Conservation (phyloP, 2,113 vertebrate species). For the Actenoides hombroni region DNA sequence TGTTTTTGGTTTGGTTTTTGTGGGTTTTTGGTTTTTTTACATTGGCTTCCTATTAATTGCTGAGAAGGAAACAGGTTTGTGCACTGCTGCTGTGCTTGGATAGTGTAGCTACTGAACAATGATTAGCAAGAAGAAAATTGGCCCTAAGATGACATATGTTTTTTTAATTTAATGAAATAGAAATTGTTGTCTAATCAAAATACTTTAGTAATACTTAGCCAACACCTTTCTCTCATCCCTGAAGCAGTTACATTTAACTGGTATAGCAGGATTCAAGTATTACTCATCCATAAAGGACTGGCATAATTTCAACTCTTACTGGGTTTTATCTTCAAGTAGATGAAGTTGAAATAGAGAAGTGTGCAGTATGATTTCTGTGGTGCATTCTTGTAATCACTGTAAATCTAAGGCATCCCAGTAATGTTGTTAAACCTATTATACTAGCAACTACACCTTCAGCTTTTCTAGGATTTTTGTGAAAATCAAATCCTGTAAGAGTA, state of each 20-base stretch:
- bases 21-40: background rate
- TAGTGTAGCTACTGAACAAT: background rate
- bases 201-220: background rate
- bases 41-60: background rate
- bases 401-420: background rate
- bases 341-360: background rate
- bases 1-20: too few species aligned
- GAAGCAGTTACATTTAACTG: background rate
- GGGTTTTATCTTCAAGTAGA: background rate
- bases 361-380: background rate
- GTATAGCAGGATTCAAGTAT: background rate
- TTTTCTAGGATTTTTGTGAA: background rate
- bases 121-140: background rate
- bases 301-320: background rate
- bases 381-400: background rate
- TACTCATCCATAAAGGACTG: background rate
- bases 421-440: background rate
- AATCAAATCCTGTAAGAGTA: background rate
- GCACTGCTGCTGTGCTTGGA: background rate
- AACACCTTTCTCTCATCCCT: background rate
- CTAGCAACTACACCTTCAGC: background rate
- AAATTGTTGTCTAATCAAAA: background rate
- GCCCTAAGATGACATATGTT: background rate
- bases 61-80: background rate
- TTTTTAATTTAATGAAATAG: background rate